These are phyloP conservation scores for Gymnoscopelus microlampas DNA, from an alignment of 2,797 vertebrate species.

Conservation along the genomic window DNA sequence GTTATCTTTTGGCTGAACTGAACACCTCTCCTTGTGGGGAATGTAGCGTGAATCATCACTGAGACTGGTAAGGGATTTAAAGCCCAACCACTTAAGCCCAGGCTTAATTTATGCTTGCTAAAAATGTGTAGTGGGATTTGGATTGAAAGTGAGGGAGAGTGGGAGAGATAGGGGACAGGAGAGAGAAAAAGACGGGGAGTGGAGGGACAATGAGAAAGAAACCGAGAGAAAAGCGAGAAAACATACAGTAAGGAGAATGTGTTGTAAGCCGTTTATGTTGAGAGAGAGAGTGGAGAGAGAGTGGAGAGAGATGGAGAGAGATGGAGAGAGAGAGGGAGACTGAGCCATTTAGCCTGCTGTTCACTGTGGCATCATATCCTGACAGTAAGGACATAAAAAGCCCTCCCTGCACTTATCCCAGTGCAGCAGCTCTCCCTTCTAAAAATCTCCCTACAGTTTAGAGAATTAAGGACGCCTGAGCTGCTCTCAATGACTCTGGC, in stretches of 20 bases:
- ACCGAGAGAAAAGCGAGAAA: not conserved
- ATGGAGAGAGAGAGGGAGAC: conserved; percentile 24
- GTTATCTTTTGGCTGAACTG: not conserved
- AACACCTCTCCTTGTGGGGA: not conserved
- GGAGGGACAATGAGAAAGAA: not conserved
- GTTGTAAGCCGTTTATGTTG: conserved; percentile 42
- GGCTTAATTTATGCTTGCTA: conserved; percentile 3
- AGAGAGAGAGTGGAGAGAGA: conserved; percentile 22
- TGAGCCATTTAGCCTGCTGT: conserved; percentile 25
- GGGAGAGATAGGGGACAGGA: not conserved
- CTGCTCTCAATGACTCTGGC: conserved; percentile 37
- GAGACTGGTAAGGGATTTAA: not conserved
- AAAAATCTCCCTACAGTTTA: conserved; percentile 44
- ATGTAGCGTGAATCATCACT: not conserved
- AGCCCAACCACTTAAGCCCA: conserved; percentile 10
- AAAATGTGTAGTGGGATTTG: conserved; percentile 13
- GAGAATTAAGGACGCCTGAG: conserved; percentile 56
- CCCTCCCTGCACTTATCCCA: conserved; percentile 34
- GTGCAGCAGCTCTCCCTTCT: conserved; percentile 52
- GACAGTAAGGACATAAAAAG: conserved; percentile 27
- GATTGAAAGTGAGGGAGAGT: not conserved
- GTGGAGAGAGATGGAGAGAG: conserved; percentile 15
- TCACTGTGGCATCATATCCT: conserved; percentile 40
- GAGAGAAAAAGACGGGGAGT: not conserved
- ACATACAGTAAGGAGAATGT: conserved; percentile 10